These are phyloP conservation scores for Thymelicus lineola DNA, from an alignment of 2,888 invertebrate species.

Conservation along the genomic window DNA sequence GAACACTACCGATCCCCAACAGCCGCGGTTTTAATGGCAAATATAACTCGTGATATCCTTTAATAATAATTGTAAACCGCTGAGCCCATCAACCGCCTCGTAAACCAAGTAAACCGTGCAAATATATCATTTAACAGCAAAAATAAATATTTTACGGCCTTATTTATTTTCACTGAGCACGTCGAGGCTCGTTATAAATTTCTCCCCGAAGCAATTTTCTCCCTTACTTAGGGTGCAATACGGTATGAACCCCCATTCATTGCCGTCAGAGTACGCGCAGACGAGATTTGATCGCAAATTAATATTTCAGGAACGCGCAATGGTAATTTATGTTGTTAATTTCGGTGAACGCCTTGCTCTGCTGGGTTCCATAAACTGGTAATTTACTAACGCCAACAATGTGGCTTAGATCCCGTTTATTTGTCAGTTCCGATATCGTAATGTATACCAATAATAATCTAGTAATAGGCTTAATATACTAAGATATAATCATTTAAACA, in stretches of 20 bases:
- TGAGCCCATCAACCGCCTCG: neutral
- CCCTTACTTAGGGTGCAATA: slow-evolving; percentile 56
- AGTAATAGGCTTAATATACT: neutral
- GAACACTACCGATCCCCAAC: neutral
- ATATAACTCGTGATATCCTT: neutral
- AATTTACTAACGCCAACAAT: slow-evolving; percentile 8
- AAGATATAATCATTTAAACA: too few species aligned
- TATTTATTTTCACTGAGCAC: slow-evolving; percentile 35
- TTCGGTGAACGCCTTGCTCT: slow-evolving; percentile 17
- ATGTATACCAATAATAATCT: neutral
- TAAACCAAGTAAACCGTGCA: slow-evolving; percentile 18
- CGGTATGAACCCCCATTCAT: slow-evolving; percentile 42
- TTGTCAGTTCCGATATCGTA: slow-evolving; percentile 2
- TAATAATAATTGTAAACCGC: slow-evolving; percentile 16
- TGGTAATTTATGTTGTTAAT: slow-evolving; percentile 44
- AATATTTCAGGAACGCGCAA: slow-evolving; percentile 45
- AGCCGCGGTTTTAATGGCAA: neutral
- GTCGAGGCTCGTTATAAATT: slow-evolving; percentile 53
- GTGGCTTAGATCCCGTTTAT: neutral
- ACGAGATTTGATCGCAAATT: slow-evolving; percentile 50
- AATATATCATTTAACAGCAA: slow-evolving; percentile 33
- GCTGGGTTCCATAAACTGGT: neutral
- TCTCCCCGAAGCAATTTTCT: slow-evolving; percentile 58
- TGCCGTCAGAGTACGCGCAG: slow-evolving; percentile 42
- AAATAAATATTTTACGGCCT: slow-evolving; percentile 35